These are phyloP conservation scores for Drosophila pullipes DNA, from an alignment of 2,888 invertebrate genomes.

Conservation along the genomic window DNA sequence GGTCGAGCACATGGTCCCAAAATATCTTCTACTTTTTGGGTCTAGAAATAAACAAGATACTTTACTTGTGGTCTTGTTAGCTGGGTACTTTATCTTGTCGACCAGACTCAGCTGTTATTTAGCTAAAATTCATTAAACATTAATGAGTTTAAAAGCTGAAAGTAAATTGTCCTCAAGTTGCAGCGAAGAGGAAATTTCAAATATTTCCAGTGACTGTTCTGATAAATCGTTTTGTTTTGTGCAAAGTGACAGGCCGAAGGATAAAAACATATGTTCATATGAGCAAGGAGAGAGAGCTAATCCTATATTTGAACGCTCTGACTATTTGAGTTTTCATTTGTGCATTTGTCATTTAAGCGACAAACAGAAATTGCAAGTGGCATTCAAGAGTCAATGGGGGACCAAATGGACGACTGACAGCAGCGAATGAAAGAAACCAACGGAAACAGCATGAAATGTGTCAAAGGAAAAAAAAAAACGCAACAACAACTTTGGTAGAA, in stretches of 20 bases:
- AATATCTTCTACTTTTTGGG: constrained; percentile 20
- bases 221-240: constrained; percentile 62
- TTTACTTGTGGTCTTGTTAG: constrained; percentile 37
- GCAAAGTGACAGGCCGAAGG: constrained; percentile 23
- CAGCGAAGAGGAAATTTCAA: constrained; percentile 30
- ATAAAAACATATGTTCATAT: constrained; percentile 9
- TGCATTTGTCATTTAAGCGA: constrained; percentile 63
- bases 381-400: constrained; percentile 28
- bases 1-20: constrained; percentile 13
- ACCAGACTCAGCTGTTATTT: constrained; percentile 61
- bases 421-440: constrained; percentile 20
- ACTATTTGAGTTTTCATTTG: constrained; percentile 66
- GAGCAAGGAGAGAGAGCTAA: constrained; percentile 28
- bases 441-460: constrained; percentile 34
- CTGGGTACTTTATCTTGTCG: constrained; percentile 21
- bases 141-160: constrained; percentile 70
- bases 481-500: constrained; percentile 22
- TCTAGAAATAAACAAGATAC: constrained; percentile 11
- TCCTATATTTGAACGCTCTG: constrained; percentile 31
- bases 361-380: constrained; percentile 48
- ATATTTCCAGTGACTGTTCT: constrained; percentile 30
- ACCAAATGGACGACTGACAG: constrained; percentile 24
- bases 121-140: constrained; percentile 70
- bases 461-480: background rate
- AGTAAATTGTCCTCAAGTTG: constrained; percentile 60